Percentiles rank a stretch among this genome's conserved stretches.
Conservation (phyloP, 2,888 invertebrate species). For the Ophion costatus region DNA sequence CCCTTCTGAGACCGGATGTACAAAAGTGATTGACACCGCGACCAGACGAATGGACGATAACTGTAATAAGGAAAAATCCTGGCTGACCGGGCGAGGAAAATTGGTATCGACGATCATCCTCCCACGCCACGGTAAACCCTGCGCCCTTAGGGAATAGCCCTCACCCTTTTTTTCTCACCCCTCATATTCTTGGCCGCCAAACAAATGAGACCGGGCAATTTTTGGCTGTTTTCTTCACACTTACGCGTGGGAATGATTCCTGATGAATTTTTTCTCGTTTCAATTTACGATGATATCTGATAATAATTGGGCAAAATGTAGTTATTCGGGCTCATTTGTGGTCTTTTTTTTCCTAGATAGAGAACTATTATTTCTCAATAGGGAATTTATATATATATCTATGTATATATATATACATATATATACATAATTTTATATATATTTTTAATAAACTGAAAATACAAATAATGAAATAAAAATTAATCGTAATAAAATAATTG, state of each 20-base stretch:
- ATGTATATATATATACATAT: too few relatives aligned
- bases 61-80: slow-evolving; percentile 76
- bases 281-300: too few relatives aligned
- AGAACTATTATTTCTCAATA: too few relatives aligned
- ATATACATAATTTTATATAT: too few relatives aligned
- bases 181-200: neutral
- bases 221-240: slow-evolving; percentile 20
- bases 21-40: slow-evolving; percentile 71
- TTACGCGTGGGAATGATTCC: slow-evolving; percentile 26
- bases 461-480: too few relatives aligned
- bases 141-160: slow-evolving; percentile 31
- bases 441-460: too few relatives aligned
- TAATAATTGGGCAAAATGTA: too few relatives aligned
- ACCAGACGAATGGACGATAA: slow-evolving; percentile 52
- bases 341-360: too few relatives aligned
- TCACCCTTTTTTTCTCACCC: slow-evolving; percentile 28
- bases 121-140: neutral
- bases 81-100: slow-evolving; percentile 71
- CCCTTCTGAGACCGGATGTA: slow-evolving; percentile 32
- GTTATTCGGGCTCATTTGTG: too few relatives aligned
- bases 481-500: too few relatives aligned
- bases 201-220: neutral
- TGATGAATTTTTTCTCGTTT: neutral
- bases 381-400: too few relatives aligned
- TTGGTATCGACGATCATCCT: slow-evolving; percentile 58